Evolutionary conservation across 2,113 vertebrate species (phyloP).

Genomic region (Rhinichthys klamathensis): DNA sequence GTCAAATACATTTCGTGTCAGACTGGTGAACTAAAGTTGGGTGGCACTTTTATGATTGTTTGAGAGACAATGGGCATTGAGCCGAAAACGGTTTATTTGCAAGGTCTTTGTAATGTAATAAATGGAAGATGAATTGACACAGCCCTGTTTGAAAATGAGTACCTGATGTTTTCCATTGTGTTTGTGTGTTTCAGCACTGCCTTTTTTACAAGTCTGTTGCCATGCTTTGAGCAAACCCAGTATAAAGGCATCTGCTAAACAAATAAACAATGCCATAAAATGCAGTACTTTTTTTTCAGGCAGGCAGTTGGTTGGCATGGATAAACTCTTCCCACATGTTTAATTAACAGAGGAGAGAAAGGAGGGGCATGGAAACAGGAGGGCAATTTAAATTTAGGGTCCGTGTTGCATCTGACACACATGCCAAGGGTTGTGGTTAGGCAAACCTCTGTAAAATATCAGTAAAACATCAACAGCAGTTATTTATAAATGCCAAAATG

Average conservation of each 20-base stretch:
- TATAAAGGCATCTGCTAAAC: conserved; percentile 63
- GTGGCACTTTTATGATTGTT: not conserved
- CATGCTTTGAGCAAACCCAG: conserved; percentile 46
- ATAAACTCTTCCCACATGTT: conserved; percentile 69
- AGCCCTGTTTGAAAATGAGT: conserved; percentile 54
- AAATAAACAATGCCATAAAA: conserved; percentile 73
- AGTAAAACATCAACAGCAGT: not conserved
- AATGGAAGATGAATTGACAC: conserved; percentile 35
- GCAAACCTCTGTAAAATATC: not conserved
- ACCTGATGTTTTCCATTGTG: conserved; percentile 59
- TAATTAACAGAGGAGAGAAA: conserved; percentile 66
- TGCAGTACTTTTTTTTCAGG: conserved; percentile 60
- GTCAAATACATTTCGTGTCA: conserved; percentile 7
- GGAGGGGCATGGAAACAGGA: conserved; percentile 36
- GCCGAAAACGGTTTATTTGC: conserved; percentile 46
- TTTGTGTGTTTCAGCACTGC: conserved; percentile 54
- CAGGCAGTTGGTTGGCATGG: conserved; percentile 55
- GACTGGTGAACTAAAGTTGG: conserved; percentile 14
- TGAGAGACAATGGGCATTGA: conserved; percentile 1
- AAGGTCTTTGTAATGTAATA: conserved; percentile 35
- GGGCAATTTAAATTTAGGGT: conserved; percentile 67
- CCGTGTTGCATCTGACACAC: conserved; percentile 56
- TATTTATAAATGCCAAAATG: not conserved
- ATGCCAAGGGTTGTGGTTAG: not conserved
- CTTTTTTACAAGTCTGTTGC: conserved; percentile 64